phyloP scores from a whole-genome alignment of 2,797 vertebrate genomes.

The Sylvilagus floridanus region DNA sequence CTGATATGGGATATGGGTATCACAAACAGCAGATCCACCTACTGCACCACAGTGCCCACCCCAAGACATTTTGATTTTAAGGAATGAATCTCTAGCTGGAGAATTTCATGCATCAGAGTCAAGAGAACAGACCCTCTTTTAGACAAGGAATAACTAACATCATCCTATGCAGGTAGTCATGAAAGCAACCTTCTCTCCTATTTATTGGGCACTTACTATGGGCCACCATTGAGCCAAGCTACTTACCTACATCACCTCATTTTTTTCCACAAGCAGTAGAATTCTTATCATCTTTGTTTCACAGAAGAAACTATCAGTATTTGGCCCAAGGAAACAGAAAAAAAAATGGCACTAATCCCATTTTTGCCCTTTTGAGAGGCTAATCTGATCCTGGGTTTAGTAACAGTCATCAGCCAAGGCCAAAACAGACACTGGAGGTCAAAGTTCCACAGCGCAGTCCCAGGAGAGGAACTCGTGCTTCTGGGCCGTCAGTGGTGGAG shows the following conservation, averaged over 20 bases:
- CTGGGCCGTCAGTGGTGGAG: background rate
- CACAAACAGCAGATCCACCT: no score
- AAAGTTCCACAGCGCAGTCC: background rate
- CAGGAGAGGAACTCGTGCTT: conserved; percentile 11
- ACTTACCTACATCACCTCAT: background rate
- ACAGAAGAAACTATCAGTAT: background rate
- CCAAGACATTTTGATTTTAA: conserved; percentile 54
- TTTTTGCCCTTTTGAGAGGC: background rate
- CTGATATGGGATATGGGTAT: no score
- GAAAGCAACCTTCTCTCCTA: background rate
- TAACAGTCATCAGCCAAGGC: background rate
- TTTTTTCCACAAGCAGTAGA: background rate
- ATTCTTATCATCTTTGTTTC: conserved; percentile 5
- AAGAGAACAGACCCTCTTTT: background rate
- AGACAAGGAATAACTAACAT: conserved; percentile 5
- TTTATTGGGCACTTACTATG: background rate
- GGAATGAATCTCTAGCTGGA: conserved; percentile 11
- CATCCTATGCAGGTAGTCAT: background rate
- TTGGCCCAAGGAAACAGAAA: background rate
- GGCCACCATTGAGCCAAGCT: background rate
- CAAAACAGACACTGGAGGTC: conserved; percentile 25
- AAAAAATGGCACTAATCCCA: background rate
- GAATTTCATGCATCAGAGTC: background rate
- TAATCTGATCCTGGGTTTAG: background rate
- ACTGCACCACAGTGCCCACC: no score